Base-by-base conservation (phyloP, 1,140 invertebrate genomes). In the Calliopsis andreniformis region DNA sequence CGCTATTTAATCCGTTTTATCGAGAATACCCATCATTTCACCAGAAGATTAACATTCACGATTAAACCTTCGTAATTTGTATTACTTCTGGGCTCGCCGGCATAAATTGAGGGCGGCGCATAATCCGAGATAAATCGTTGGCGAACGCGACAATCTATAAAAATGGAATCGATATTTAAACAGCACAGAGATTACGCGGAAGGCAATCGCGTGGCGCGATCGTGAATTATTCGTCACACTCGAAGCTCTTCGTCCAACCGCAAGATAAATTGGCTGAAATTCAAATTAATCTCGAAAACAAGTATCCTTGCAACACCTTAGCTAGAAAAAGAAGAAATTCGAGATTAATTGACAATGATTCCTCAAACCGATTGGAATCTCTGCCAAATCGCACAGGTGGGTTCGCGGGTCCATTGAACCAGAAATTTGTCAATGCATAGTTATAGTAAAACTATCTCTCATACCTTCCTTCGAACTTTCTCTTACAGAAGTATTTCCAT, bases 141-240 rank as follows among this genome's bases (percentile, higher is more conserved):
- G 53, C 43, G 23, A 76, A 66, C 30, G 63, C 64, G 42, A 76
- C 69, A 69, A 76, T 69, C 42, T 69, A 59, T 76, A 76, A 69
- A 76, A 69, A 68, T 76, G 43, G 64, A 42, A 58, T 76, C 72
- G 63, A 69, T 69, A 59, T 68, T 76, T 69, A 76, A 76, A 76
- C 55, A 32, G 64, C 53, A 39, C 42, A 30, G 42, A 69, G 63
- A 76, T 76, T 69, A 68, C 64, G 53, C 7, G 55, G n/a, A 35
- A n/a, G 55, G 53, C 72, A 76, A 68, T 76, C 64, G 56, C 64
- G 32, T 16, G 23, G 32, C 18, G 23, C 72, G 72, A 76, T 69
- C 72, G 72, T 69, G 63, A 69, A 69, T 76, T 76, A 76, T 69
- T 76, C 51, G 64, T 76, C 64, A 67, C 49, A 63, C 3, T 20